These are phyloP conservation scores for Phrixothrix hirtus DNA, from an alignment of 2,888 invertebrate genomes.

Conservation along the genomic window DNA sequence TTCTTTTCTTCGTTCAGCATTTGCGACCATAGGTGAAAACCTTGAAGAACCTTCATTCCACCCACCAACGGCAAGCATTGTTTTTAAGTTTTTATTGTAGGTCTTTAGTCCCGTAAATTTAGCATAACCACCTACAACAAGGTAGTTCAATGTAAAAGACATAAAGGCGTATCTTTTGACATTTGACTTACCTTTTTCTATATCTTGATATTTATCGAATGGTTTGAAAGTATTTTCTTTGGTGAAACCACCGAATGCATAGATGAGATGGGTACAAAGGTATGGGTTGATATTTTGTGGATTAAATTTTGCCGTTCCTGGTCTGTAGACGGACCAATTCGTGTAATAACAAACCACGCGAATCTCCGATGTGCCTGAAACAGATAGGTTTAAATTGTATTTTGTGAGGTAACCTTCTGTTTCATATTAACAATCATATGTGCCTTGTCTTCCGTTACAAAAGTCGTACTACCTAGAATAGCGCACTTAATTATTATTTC, in stretches of 20 bases:
- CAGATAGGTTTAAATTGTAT: background rate
- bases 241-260: constrained; percentile 91
- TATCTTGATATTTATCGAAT: constrained; percentile 93
- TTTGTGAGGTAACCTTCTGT: background rate
- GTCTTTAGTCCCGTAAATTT: constrained; percentile 92
- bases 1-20: constrained; percentile 72
- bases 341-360: constrained; percentile 91
- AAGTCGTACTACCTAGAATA: too few relatives aligned
- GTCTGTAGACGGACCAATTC: constrained; percentile 91
- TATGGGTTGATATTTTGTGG: constrained; percentile 95
- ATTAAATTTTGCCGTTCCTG: constrained; percentile 87
- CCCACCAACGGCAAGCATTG: constrained; percentile 87
- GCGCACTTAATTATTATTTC: too few relatives aligned
- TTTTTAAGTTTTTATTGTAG: constrained; percentile 89
- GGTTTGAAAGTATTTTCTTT: constrained; percentile 89
- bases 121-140: constrained; percentile 89
- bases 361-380: constrained; percentile 62
- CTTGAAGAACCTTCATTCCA: constrained; percentile 91
- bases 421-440: background rate
- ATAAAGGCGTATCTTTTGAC: too few relatives aligned
- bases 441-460: background rate
- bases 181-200: constrained; percentile 86
- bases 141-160: too few relatives aligned
- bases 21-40: constrained; percentile 88
- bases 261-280: constrained; percentile 89